Evolutionary conservation across 2,888 invertebrate species (phyloP).

Genomic region (Entomobrya multifasciata): DNA sequence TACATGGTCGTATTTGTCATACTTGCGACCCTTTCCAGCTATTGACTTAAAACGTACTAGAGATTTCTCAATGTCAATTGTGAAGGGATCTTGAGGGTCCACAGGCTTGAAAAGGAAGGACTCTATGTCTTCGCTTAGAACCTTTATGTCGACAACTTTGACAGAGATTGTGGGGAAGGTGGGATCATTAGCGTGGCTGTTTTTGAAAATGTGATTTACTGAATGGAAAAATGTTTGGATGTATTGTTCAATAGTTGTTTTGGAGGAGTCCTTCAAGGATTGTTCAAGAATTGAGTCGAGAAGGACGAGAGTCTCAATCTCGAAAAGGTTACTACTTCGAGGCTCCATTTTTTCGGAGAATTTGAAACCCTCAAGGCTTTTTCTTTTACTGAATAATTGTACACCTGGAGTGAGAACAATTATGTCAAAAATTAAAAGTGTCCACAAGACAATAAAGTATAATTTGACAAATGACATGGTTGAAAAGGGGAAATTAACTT

Average conservation of each 20-base stretch:
- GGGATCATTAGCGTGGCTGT: background rate
- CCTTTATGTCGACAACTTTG: background rate
- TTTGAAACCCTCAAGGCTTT: too few relatives aligned
- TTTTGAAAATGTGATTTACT: conserved; percentile 46
- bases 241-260: background rate
- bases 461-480: background rate
- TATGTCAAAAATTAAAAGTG: too few relatives aligned
- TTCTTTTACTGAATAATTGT: too few relatives aligned
- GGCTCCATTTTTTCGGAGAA: background rate
- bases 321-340: conserved; percentile 19
- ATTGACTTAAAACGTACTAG: background rate
- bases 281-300: conserved; percentile 1
- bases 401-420: too few relatives aligned
- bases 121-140: background rate
- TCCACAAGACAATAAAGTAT: too few relatives aligned
- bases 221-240: conserved; percentile 17
- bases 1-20: conserved; percentile 52
- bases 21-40: background rate
- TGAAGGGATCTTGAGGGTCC: background rate
- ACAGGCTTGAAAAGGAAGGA: conserved; percentile 10
- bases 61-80: conserved; percentile 44
- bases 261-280: background rate
- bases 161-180: conserved; percentile 25
- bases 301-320: conserved; percentile 37
- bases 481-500: too few relatives aligned